A percentile compares a stretch with the other conserved stretches of the same genome.
phyloP scores from a whole-genome alignment of 2,797 vertebrate species.

The Macropodus opercularis region DNA sequence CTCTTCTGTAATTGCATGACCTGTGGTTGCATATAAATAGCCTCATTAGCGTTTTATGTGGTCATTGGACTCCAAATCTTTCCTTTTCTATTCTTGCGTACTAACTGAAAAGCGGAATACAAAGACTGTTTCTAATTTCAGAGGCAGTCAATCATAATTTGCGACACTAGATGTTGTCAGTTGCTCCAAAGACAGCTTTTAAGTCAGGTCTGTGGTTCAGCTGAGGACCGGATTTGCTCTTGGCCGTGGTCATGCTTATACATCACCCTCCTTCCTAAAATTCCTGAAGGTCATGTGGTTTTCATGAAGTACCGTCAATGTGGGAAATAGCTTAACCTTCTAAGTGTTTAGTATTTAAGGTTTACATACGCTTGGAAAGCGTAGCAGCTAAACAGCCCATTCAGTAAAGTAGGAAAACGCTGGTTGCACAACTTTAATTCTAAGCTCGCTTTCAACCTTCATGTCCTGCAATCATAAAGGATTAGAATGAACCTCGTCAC shows the following conservation, averaged over 20 bases:
- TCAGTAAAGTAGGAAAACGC: conserved; percentile 3
- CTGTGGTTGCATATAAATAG: conserved; percentile 78
- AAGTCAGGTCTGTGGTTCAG: conserved; percentile 9
- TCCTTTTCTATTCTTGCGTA: conserved; percentile 58
- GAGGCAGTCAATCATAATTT: conserved; percentile 21
- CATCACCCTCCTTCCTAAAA: conserved; percentile 52
- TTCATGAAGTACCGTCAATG: conserved; percentile 37
- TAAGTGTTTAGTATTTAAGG: too few species aligned
- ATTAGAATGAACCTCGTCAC: conserved; percentile 32
- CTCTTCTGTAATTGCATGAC: conserved; percentile 63
- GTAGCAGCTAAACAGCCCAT: not conserved
- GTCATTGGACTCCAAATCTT: conserved; percentile 61
- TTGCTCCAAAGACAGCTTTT: conserved; percentile 6
- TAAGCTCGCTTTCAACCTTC: conserved; percentile 30
- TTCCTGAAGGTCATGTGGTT: conserved; percentile 29
- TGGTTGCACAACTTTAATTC: not conserved
- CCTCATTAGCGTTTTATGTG: conserved; percentile 73
- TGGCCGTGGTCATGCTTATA: not conserved
- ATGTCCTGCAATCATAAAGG: conserved; percentile 26
- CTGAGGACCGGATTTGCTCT: conserved; percentile 2
- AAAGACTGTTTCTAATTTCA: conserved; percentile 54
- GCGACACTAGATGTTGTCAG: conserved; percentile 43
- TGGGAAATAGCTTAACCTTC: not conserved
- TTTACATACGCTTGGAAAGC: not conserved
- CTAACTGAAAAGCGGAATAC: conserved; percentile 37